phyloP scores from a whole-genome alignment of 2,888 invertebrate species.

The Zygothrica quintamaculata region DNA sequence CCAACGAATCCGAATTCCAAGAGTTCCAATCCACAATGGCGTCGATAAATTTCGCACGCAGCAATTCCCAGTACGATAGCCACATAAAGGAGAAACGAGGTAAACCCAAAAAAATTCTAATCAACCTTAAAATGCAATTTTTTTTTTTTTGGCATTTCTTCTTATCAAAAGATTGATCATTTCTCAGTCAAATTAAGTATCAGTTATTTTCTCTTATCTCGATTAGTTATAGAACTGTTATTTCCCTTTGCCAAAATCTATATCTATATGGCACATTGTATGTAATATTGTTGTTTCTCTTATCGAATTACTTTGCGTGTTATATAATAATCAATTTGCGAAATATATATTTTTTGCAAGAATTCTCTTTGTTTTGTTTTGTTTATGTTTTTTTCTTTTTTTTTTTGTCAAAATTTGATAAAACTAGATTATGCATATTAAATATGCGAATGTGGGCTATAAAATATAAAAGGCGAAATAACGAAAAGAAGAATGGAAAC shows the following conservation, averaged over 20 bases:
- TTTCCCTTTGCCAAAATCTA: no score
- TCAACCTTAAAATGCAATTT: not conserved
- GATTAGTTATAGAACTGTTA: slow-evolving; percentile 22
- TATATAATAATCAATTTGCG: slow-evolving; percentile 36
- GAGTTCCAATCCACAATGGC: slow-evolving; percentile 88
- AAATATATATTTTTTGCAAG: no score
- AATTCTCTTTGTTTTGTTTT: no score
- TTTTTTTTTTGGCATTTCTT: not conserved
- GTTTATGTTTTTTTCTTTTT: no score
- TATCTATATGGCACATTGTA: no score
- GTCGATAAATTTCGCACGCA: slow-evolving; percentile 90
- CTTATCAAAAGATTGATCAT: slow-evolving; percentile 40
- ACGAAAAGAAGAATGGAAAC: no score
- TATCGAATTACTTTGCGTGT: slow-evolving; percentile 29
- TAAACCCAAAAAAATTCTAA: slow-evolving; percentile 82
- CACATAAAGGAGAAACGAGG: slow-evolving; percentile 95
- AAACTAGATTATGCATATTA: no score
- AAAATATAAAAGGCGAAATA: no score
- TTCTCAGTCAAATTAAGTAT: slow-evolving; percentile 12
- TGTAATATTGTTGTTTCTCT: slow-evolving; percentile 1
- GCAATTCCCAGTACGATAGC: slow-evolving; percentile 93
- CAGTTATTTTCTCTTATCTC: not conserved
- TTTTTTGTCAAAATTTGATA: no score
- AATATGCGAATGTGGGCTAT: no score
- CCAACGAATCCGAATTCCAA: slow-evolving; percentile 78